Percentiles rank a stretch among this genome's conserved stretches.
phyloP scores from a whole-genome alignment of 1,140 invertebrate species.

The Meloidogyne floridensis region DNA sequence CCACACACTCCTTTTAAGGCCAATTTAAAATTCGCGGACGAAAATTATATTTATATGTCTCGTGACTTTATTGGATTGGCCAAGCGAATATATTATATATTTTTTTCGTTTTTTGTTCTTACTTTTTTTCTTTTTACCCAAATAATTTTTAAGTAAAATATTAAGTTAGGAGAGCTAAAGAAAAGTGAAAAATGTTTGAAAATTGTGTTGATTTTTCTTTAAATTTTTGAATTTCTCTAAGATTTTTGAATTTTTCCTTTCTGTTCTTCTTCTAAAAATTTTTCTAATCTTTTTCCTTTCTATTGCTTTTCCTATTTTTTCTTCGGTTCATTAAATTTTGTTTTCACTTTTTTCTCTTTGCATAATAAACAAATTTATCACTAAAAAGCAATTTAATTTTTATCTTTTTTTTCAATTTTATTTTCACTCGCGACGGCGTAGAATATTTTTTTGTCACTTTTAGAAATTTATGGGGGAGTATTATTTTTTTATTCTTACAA shows the following conservation, averaged over 20 bases:
- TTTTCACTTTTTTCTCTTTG: no score
- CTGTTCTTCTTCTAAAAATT: neutral
- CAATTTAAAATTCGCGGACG: conserved; percentile 3
- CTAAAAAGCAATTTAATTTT: neutral
- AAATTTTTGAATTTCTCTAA: no score
- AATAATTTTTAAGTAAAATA: neutral
- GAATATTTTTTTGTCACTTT: neutral
- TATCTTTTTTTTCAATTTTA: neutral
- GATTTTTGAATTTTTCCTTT: neutral
- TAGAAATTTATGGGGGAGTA: neutral
- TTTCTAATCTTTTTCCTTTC: neutral
- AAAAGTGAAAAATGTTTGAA: neutral
- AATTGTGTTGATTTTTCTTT: no score
- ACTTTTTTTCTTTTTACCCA: neutral
- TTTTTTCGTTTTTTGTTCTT: neutral
- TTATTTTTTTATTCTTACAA: neutral
- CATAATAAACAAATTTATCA: neutral
- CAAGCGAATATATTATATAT: neutral
- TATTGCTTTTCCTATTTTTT: neutral
- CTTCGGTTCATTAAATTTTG: neutral
- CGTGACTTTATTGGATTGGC: neutral
- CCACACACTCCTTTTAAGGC: neutral
- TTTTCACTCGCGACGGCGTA: neutral
- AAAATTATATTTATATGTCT: neutral
- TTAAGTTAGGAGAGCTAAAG: neutral